Conservation (phyloP, 2,797 vertebrate genomes). For the Calcarius lapponicus region DNA sequence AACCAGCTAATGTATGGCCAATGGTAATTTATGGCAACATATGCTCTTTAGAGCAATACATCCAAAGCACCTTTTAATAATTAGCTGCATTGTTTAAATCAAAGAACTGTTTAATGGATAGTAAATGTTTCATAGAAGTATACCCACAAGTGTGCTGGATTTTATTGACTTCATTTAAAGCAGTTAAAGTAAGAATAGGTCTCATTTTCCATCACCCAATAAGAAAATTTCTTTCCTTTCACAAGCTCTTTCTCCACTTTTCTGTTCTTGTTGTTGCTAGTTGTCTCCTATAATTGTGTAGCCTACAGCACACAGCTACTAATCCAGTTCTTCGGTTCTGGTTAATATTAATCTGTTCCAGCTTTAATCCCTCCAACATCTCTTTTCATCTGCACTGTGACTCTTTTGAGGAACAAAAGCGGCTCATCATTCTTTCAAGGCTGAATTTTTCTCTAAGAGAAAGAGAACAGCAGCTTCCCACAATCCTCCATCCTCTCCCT, state of each 20-base stretch:
- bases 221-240: background rate
- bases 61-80: background rate
- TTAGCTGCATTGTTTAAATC: background rate
- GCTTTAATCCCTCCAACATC: background rate
- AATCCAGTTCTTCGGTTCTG: background rate
- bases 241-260: background rate
- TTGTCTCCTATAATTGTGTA: background rate
- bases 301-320: background rate
- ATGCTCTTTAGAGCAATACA: background rate
- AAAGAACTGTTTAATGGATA: background rate
- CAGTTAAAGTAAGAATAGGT: background rate
- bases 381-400: background rate
- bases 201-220: background rate
- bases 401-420: background rate
- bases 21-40: background rate
- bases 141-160: background rate
- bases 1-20: background rate
- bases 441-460: background rate
- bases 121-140: background rate
- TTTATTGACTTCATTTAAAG: background rate
- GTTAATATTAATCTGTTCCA: background rate
- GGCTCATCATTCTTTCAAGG: background rate
- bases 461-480: conserved; percentile 1
- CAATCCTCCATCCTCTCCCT: background rate
- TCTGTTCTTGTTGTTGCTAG: background rate